A percentile compares a stretch with the other conserved stretches of the same genome.
phyloP scores from a whole-genome alignment of 2,888 invertebrate genomes.

The Sminthurides aquaticus region DNA sequence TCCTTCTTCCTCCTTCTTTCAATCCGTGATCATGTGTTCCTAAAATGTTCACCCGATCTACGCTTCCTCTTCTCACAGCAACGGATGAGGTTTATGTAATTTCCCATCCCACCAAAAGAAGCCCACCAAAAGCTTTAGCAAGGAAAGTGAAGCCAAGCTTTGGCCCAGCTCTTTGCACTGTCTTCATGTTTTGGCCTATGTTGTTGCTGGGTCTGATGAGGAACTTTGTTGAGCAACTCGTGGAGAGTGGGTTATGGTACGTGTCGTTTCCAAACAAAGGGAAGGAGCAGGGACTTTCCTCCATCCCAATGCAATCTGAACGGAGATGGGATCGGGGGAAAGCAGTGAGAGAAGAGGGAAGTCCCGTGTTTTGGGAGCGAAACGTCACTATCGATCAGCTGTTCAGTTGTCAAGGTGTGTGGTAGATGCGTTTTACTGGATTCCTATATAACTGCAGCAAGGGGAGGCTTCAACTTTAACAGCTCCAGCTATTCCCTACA shows the following conservation, averaged over 20 bases:
- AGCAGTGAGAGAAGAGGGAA: background rate
- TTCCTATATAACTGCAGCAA: too few relatives aligned
- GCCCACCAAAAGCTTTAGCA: background rate
- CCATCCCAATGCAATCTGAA: background rate
- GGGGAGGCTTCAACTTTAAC: too few relatives aligned
- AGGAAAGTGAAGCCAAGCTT: background rate
- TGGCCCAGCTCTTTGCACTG: background rate
- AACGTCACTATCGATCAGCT: slow-evolving; percentile 25
- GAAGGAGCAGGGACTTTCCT: background rate
- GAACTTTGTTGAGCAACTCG: background rate
- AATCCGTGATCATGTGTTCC: too few relatives aligned
- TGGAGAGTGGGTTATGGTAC: background rate
- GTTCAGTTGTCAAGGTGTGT: slow-evolving; percentile 24
- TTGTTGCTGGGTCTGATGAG: background rate
- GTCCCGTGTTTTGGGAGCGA: slow-evolving; percentile 4
- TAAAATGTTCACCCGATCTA: too few relatives aligned
- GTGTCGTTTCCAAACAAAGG: background rate
- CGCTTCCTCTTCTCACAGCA: too few relatives aligned
- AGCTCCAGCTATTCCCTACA: background rate
- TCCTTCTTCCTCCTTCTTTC: too few relatives aligned
- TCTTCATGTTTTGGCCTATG: background rate
- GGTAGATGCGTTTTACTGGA: background rate
- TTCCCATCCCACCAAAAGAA: background rate
- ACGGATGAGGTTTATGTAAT: too few relatives aligned
- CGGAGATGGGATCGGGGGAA: background rate